Evolutionary conservation across 2,113 vertebrate species (phyloP).

Genomic region (Heloderma charlesbogerti): DNA sequence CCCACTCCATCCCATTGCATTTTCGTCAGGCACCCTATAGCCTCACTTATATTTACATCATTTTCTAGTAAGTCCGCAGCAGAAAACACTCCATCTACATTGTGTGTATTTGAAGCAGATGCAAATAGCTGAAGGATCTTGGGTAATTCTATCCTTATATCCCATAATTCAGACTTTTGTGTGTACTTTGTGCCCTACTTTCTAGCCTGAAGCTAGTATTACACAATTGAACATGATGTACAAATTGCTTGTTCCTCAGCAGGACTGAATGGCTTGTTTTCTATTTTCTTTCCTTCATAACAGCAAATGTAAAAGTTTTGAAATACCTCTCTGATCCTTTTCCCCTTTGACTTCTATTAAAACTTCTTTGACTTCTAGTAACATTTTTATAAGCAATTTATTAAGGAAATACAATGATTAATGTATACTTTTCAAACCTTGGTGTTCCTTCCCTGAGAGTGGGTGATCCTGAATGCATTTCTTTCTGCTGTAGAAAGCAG

Average conservation of each 20-base stretch:
- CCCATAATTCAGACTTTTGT: slow-evolving; percentile 43
- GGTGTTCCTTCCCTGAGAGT: background rate
- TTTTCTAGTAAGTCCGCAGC: slow-evolving; percentile 16
- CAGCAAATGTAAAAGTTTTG: slow-evolving; percentile 51
- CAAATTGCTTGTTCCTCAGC: slow-evolving; percentile 70
- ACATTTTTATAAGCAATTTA: slow-evolving; percentile 39
- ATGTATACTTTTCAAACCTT: slow-evolving; percentile 30
- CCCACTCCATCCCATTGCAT: background rate
- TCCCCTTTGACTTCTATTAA: slow-evolving; percentile 46
- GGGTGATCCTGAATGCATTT: background rate
- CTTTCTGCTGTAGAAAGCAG: background rate
- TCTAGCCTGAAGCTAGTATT: slow-evolving; percentile 34
- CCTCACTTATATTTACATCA: background rate
- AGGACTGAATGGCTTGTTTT: slow-evolving; percentile 63
- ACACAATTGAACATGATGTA: slow-evolving; percentile 40
- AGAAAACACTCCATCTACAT: slow-evolving; percentile 14
- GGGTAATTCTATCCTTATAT: slow-evolving; percentile 31
- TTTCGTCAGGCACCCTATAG: background rate
- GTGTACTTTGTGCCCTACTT: slow-evolving; percentile 57
- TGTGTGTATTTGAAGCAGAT: slow-evolving; percentile 45
- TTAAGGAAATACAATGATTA: slow-evolving; percentile 4
- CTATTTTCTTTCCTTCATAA: slow-evolving; percentile 62
- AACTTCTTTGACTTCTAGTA: slow-evolving; percentile 26
- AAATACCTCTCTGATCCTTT: slow-evolving; percentile 35
- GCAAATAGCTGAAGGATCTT: slow-evolving; percentile 55